phyloP scores from a whole-genome alignment of 2,113 vertebrate species.

The Misgurnus mizolepis region DNA sequence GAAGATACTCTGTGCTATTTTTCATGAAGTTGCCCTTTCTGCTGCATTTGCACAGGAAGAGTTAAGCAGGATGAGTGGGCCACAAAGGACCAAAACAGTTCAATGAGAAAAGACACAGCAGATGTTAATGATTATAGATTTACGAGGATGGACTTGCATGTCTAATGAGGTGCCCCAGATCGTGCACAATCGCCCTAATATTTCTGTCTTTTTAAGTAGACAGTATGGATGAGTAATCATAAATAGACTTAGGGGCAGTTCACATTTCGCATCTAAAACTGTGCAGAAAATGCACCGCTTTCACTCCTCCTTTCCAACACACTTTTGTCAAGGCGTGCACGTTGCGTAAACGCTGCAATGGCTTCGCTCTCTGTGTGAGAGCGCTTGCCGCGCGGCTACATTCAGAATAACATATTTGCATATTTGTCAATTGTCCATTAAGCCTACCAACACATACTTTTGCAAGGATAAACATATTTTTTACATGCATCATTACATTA shows the following conservation, averaged over 20 bases:
- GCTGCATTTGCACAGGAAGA: conserved; percentile 72
- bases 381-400: too few species aligned
- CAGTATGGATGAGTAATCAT: conserved; percentile 60
- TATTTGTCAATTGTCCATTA: too few species aligned
- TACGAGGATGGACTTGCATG: conserved; percentile 62
- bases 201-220: conserved; percentile 30
- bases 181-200: conserved; percentile 18
- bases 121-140: conserved; percentile 83
- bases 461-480: background rate
- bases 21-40: conserved; percentile 58
- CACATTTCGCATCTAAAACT: too few species aligned
- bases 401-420: too few species aligned
- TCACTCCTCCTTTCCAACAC: too few species aligned
- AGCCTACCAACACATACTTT: background rate
- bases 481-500: conserved; percentile 15
- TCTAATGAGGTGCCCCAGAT: conserved; percentile 42
- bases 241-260: background rate
- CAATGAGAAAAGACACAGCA: conserved; percentile 75
- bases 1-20: conserved; percentile 50
- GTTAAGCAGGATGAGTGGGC: conserved; percentile 78
- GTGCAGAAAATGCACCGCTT: too few species aligned
- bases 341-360: too few species aligned
- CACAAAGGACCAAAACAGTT: conserved; percentile 73
- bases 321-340: too few species aligned
- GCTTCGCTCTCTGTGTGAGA: too few species aligned